These are phyloP conservation scores for Hephaestus fuliginosus DNA, from an alignment of 2,797 vertebrate species.

Conservation along the genomic window DNA sequence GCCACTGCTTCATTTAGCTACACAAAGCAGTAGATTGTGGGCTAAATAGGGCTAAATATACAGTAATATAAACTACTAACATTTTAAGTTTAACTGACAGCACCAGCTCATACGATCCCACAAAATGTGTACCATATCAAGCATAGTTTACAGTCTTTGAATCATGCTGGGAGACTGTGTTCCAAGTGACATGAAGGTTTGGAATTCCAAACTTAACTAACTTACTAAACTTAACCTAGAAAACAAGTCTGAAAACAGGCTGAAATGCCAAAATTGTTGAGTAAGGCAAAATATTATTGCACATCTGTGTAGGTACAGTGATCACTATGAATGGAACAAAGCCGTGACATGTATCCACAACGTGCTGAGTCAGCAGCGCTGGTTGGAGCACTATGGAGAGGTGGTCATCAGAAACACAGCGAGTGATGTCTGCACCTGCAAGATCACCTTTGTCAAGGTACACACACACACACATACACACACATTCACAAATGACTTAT, in stretches of 20 bases:
- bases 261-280: background rate
- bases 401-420: constrained; percentile 90
- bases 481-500: too few relatives aligned
- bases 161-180: too few relatives aligned
- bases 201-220: background rate
- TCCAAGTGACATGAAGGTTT: too few relatives aligned
- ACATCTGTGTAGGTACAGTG: constrained; percentile 84
- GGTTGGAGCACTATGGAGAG: constrained; percentile 96
- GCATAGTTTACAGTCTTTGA: background rate
- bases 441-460: constrained; percentile 95
- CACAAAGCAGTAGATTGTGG: background rate
- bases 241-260: background rate
- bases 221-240: background rate
- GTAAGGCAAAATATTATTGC: background rate
- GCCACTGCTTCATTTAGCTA: constrained; percentile 25
- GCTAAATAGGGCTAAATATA: background rate
- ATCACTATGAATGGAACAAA: constrained; percentile 97
- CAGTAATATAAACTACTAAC: background rate
- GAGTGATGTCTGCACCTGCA: constrained; percentile 90
- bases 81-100: background rate
- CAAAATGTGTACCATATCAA: background rate
- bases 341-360: constrained; percentile 95
- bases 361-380: constrained; percentile 92
- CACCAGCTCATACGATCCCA: background rate
- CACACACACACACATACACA: background rate